These are phyloP conservation scores for Hirundichthys speculiger DNA, from an alignment of 2,113 vertebrate genomes.

Conservation along the genomic window DNA sequence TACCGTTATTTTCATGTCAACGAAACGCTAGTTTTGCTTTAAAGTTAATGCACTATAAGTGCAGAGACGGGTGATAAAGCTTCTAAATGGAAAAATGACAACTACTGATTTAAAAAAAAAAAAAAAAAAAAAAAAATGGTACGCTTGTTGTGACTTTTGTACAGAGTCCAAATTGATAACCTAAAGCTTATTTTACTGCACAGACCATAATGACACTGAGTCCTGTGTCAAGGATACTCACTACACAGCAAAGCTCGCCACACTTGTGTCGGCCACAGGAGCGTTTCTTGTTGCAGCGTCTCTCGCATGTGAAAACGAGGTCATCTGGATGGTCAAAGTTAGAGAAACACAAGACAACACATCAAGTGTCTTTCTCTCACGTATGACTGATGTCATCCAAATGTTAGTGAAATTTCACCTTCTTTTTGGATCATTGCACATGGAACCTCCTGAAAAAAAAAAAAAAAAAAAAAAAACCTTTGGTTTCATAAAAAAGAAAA, in stretches of 20 bases:
- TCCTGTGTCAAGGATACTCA: conserved; percentile 71
- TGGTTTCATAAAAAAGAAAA: no score
- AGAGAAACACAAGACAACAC: neutral
- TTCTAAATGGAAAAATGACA: no score
- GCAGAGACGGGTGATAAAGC: no score
- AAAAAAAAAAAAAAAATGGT: no score
- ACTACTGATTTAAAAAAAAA: no score
- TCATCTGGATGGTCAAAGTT: conserved; percentile 73
- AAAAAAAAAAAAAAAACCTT: neutral
- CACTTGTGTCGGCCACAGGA: conserved; percentile 96
- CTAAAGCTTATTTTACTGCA: no score
- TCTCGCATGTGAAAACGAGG: conserved; percentile 92
- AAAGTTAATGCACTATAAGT: no score
- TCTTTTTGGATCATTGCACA: conserved; percentile 90
- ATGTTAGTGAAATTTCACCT: conserved; percentile 79
- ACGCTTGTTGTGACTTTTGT: no score
- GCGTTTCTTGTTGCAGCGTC: conserved; percentile 93
- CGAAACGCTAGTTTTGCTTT: no score
- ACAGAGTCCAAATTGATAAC: no score
- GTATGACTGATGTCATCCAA: neutral
- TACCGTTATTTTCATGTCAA: no score
- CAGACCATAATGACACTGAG: neutral
- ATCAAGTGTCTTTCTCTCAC: neutral
- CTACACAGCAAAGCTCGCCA: conserved; percentile 95
- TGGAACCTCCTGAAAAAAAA: conserved; percentile 86